Percentiles rank a stretch among this genome's conserved stretches.
Conservation (phyloP, 2,888 invertebrate genomes). For the Cephus sareptanus region DNA sequence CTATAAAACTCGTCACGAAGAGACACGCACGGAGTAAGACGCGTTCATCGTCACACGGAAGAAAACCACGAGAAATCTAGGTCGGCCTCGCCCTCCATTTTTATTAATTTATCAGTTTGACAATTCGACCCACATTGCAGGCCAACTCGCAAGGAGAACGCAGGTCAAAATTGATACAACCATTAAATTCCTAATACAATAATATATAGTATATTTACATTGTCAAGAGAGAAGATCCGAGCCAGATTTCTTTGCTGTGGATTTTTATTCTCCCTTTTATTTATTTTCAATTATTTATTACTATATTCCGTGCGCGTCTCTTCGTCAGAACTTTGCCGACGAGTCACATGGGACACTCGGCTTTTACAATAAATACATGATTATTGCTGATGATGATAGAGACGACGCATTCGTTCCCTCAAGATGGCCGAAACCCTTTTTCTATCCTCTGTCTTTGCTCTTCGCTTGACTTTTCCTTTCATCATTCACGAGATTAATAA, state of each 20-base stretch:
- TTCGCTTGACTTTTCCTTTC: not conserved
- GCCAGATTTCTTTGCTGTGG: not conserved
- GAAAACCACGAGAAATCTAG: not conserved
- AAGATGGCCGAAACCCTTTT: not conserved
- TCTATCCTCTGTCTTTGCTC: not conserved
- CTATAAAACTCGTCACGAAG: not conserved
- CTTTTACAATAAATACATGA: conserved; percentile 26
- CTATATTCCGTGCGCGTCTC: not conserved
- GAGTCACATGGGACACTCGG: not conserved
- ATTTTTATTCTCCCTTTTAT: not conserved
- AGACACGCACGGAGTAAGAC: not conserved
- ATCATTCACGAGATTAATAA: conserved; percentile 10
- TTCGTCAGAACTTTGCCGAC: not conserved
- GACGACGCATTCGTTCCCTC: conserved; percentile 1
- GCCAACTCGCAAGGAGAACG: not conserved
- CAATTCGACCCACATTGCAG: not conserved
- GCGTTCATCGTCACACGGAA: not conserved
- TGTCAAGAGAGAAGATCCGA: not conserved
- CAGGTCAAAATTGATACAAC: not conserved
- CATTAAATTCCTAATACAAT: not conserved
- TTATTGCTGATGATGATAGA: conserved; percentile 7
- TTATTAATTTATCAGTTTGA: not conserved
- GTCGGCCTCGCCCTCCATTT: not conserved
- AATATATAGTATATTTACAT: not conserved
- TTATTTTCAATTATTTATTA: not conserved